These are phyloP conservation scores for Dicrostonyx torquatus DNA, from an alignment of 2,797 vertebrate genomes.

Conservation along the genomic window DNA sequence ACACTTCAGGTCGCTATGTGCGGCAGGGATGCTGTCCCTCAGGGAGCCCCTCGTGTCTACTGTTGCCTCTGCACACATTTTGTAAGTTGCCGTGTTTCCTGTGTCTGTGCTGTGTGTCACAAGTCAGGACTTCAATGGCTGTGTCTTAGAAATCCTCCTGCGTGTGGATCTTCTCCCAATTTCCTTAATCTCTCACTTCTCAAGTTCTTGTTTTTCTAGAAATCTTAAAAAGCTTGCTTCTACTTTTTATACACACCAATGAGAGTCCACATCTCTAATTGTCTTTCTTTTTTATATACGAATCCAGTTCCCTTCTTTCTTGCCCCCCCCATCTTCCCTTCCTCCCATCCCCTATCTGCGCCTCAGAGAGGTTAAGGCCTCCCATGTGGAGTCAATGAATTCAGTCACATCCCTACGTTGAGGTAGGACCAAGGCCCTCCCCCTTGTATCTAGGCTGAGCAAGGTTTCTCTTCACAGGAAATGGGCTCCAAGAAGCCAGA, in stretches of 20 bases:
- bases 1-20: background rate
- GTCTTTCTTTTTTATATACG: too few relatives aligned
- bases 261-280: background rate
- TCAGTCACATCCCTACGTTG: too few relatives aligned
- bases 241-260: background rate
- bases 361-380: too few relatives aligned
- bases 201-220: background rate
- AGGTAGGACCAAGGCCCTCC: too few relatives aligned
- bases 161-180: background rate
- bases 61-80: background rate
- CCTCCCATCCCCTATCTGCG: too few relatives aligned
- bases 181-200: background rate
- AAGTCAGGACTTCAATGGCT: background rate
- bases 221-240: background rate
- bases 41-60: background rate
- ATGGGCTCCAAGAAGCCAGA: too few relatives aligned
- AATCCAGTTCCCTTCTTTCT: too few relatives aligned
- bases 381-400: too few relatives aligned
- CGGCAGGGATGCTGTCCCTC: background rate
- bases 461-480: too few relatives aligned
- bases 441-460: too few relatives aligned
- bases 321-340: too few relatives aligned
- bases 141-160: background rate
- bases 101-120: background rate
- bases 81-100: background rate